Evolutionary conservation across 2,113 vertebrate genomes (phyloP).

Genomic region (Emydocephalus ijimae): DNA sequence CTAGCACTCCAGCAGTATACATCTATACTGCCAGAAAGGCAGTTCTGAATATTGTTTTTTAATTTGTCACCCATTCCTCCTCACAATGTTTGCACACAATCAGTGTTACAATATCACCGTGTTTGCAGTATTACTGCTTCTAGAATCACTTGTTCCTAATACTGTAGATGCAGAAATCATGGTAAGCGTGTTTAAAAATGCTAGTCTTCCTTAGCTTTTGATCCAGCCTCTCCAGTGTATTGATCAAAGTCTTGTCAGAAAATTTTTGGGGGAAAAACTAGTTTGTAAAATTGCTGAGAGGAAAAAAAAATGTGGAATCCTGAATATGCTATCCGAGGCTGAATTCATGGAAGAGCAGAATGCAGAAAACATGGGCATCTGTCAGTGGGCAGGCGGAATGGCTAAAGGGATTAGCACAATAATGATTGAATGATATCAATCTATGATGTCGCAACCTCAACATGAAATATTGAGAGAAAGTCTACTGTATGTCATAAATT

Average conservation of each 20-base stretch:
- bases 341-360: not conserved
- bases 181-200: not conserved
- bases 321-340: not conserved
- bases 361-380: not conserved
- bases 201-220: not conserved
- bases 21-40: conserved; percentile 38
- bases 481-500: not conserved
- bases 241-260: not conserved
- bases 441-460: not conserved
- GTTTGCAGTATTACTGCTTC: not conserved
- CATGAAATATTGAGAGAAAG: not conserved
- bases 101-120: not conserved
- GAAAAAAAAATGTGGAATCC: not conserved
- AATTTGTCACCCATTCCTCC: conserved; percentile 37
- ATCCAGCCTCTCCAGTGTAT: not conserved
- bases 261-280: too few relatives aligned
- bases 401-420: not conserved
- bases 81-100: not conserved
- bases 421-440: not conserved
- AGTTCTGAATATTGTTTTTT: conserved; percentile 18
- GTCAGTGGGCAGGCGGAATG: not conserved
- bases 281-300: not conserved
- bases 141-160: not conserved
- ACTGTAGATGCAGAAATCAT: not conserved
- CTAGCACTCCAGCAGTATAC: not conserved